phyloP scores from a whole-genome alignment of 2,888 invertebrate species.

The Oasisia sp. region DNA sequence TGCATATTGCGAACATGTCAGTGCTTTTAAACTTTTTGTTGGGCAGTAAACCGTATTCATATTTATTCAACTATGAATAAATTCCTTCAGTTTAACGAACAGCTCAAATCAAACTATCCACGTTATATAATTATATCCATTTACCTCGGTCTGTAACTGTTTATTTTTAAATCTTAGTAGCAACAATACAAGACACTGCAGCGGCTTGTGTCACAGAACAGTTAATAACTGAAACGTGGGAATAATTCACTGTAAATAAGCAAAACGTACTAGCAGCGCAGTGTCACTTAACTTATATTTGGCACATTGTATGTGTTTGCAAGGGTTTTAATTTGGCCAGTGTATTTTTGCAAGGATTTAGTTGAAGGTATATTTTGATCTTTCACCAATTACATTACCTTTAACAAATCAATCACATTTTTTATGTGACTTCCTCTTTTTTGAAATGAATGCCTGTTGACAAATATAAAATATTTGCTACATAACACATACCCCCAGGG shows the following conservation, averaged over 20 bases:
- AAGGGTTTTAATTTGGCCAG: background rate
- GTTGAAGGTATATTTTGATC: background rate
- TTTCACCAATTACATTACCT: background rate
- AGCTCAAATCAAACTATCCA: background rate
- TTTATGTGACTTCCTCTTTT: background rate
- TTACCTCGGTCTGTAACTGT: background rate
- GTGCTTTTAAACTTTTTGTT: too few relatives aligned
- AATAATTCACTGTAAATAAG: background rate
- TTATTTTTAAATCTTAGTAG: background rate
- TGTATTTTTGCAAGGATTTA: slow-evolving; percentile 1
- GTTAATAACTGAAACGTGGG: background rate
- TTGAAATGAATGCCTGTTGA: background rate
- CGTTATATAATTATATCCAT: background rate
- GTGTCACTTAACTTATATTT: background rate
- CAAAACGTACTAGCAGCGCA: background rate
- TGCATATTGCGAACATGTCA: too few relatives aligned
- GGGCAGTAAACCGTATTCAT: too few relatives aligned
- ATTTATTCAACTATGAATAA: too few relatives aligned
- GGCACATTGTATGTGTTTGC: slow-evolving; percentile 1
- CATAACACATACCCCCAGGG: background rate
- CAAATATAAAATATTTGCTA: background rate
- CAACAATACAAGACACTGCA: background rate
- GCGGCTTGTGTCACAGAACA: background rate
- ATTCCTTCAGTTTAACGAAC: too few relatives aligned
- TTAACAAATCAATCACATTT: background rate